A percentile compares a stretch with the other conserved stretches of the same genome.
Conservation (phyloP, 2,888 invertebrate species). For the Hypomecis atomaria region DNA sequence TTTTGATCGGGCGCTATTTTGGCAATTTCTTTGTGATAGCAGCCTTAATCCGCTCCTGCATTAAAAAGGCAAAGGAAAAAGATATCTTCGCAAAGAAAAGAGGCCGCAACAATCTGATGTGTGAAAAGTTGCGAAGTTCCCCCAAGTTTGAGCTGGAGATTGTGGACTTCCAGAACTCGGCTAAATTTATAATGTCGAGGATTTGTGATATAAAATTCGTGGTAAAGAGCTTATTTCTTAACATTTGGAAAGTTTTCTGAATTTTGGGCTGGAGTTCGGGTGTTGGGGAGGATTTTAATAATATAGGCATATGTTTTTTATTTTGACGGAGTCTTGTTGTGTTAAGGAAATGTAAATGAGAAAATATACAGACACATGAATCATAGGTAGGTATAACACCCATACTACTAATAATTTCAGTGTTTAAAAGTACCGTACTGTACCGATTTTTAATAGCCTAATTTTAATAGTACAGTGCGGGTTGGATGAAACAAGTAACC, state of each 20-base stretch:
- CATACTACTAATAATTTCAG: no score
- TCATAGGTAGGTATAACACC: no score
- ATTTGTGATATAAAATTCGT: constrained; percentile 26
- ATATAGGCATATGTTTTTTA: constrained; percentile 20
- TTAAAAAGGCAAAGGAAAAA: constrained; percentile 32
- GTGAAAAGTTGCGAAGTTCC: constrained; percentile 35
- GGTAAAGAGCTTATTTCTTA: constrained; percentile 29
- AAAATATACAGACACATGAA: no score
- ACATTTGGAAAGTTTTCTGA: constrained; percentile 15
- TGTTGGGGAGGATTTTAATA: constrained; percentile 17
- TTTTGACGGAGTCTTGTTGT: background rate
- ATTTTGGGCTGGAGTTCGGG: background rate
- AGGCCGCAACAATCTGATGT: constrained; percentile 38
- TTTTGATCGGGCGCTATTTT: no score
- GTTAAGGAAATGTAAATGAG: background rate
- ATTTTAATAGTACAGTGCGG: no score
- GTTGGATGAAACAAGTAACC: no score
- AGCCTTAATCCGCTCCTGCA: constrained; percentile 14
- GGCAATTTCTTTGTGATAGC: no score
- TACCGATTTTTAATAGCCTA: no score
- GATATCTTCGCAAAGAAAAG: constrained; percentile 37
- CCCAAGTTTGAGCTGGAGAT: constrained; percentile 25
- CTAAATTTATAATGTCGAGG: constrained; percentile 32
- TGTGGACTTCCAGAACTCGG: constrained; percentile 19
- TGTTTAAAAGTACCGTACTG: no score